Conservation (phyloP, 2,888 invertebrate species). For the Thera obeliscata region DNA sequence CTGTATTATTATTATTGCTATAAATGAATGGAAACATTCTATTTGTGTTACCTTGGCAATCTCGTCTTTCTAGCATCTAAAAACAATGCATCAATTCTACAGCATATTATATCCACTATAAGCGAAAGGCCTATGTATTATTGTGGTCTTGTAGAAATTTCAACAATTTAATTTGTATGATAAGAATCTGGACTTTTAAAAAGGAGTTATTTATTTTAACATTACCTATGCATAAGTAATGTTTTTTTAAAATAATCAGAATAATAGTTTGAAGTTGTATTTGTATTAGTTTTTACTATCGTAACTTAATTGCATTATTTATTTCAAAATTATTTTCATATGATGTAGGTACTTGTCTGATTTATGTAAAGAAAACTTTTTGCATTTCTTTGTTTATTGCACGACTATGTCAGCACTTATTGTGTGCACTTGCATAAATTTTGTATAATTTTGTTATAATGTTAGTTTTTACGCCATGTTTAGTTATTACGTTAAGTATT, state of each 20-base stretch:
- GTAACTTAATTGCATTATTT: background rate
- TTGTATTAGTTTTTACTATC: background rate
- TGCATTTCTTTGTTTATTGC: conserved; percentile 16
- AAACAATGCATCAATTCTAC: too few species aligned
- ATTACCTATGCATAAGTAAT: too few species aligned
- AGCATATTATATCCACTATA: too few species aligned
- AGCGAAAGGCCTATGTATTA: background rate
- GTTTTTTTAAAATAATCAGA: too few species aligned
- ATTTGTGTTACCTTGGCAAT: background rate
- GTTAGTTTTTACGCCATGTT: conserved; percentile 12
- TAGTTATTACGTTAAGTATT: conserved; percentile 15
- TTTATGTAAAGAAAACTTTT: conserved; percentile 2
- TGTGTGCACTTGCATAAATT: conserved; percentile 5
- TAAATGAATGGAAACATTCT: background rate
- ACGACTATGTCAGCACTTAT: background rate
- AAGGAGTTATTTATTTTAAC: background rate
- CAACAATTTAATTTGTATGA: too few species aligned
- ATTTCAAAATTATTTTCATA: background rate
- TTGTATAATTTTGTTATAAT: conserved; percentile 13
- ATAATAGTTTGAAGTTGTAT: background rate
- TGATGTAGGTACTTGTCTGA: background rate
- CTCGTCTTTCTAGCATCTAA: background rate
- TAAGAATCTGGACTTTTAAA: background rate
- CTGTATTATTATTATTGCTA: background rate
- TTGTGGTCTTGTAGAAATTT: too few species aligned